Base-by-base conservation (phyloP, 2,797 vertebrate species). In the Gastrophryne carolinensis region DNA sequence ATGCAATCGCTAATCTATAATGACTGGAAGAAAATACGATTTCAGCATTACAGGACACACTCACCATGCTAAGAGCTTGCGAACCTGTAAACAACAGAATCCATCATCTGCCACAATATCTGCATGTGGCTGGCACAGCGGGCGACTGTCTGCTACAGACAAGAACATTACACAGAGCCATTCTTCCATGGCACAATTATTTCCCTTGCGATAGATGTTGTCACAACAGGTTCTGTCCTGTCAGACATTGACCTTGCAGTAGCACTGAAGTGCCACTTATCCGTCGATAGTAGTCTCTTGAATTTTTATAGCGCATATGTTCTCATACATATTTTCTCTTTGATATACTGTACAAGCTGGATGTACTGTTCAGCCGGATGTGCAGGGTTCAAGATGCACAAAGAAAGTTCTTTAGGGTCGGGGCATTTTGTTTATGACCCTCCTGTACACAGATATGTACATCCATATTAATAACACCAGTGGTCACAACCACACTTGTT, bases 291-390 rank as follows among this genome's bases (percentile, higher is more conserved):
- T 26, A 41, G 2, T 57, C 12, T 70, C 13, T 57, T 70, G n/a
- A 21, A 57, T 58, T 57, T 58, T 30, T 26, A 70, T 70, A 47
- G 27, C 15, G 12, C 30, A 30, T 54, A 27, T 71, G 67, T 71
- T 47, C 67, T 71, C 67, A 71, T 71, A 29, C 37, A 71, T 71
- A 60, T 58, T 71, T 71, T 53, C 26, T 57, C 49, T 58, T 30
- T 23, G 53, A 47, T 56, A 44, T 70, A n/a, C n/a, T 57, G 26
- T 69, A n/a, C n/a, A n/a, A n/a, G n/a, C n/a, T 72, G 35, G 52
- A 62, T 63, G 58, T 29, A 72, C n/a, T n/a, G 37, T 62, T 50
- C 57, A 37, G 41, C 37, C 49, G 47, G 50, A n/a, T 49, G 30
- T 53, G 60, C 60, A 73, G 47, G 27, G 35, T 39, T 63, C 30